These are phyloP conservation scores for Pseudochromis fuscus DNA, from an alignment of 2,797 vertebrate species.

Conservation along the genomic window DNA sequence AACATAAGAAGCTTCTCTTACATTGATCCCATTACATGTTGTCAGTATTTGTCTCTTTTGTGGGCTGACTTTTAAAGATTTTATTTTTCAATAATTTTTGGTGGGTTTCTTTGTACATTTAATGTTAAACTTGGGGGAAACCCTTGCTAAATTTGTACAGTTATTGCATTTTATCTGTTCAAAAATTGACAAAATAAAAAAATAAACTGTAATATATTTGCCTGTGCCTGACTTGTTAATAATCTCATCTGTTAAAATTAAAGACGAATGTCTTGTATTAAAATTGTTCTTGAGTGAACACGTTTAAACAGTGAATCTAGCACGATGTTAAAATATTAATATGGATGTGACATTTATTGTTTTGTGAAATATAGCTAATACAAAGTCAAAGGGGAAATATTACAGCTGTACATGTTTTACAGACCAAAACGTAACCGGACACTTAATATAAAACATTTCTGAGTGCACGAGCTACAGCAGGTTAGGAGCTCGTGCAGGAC, in stretches of 20 bases:
- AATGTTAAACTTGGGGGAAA: neutral
- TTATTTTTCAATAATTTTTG: neutral
- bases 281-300: no score
- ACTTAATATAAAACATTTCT: no score
- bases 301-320: no score
- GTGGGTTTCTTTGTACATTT: neutral
- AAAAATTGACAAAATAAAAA: slow-evolving; percentile 42
- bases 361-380: no score
- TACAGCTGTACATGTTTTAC: no score
- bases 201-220: slow-evolving; percentile 1
- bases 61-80: neutral
- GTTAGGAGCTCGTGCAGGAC: no score
- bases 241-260: no score
- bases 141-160: slow-evolving; percentile 35
- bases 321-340: no score
- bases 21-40: neutral
- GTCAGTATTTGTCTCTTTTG: slow-evolving; percentile 3
- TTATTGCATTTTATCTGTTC: slow-evolving; percentile 17
- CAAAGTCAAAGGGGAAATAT: no score
- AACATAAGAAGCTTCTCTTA: neutral
- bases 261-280: neutral
- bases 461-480: no score
- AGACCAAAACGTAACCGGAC: no score
- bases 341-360: no score
- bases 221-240: neutral